Base-by-base conservation (phyloP, 2,113 vertebrate genomes). In the Leptobrachium leishanense region DNA sequence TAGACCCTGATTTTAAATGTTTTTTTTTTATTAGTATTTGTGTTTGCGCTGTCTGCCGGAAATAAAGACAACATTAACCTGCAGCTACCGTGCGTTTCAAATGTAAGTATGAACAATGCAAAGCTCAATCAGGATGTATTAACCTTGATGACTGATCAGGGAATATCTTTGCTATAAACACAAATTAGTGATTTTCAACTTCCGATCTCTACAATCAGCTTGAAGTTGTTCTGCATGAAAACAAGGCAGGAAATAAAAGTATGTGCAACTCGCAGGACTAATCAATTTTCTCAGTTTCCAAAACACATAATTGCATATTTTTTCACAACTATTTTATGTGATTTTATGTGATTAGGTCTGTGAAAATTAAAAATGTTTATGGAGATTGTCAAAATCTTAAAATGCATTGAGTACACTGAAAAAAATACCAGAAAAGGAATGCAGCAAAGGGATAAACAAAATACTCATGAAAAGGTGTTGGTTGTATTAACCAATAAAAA, bases 121-220 rank as follows among this genome's bases (percentile, higher is more conserved):
- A 65, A 40, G 1, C 3, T 10, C 43, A 75, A 65, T 75, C 15
- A 39, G 59, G 20, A 39, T 13, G 6, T 8, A 63, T n/a, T 5
- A 64, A 31, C 13, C 59, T 13, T 74, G 73, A 66, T 75, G 63
- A 46, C 2, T 42, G 43, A 46, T 65, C 31, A 65, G 73, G 44
- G 20, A 66, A 53, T 66, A 75, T 65, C 12, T 11, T 39, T 64
- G 11, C 62, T 75, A 44, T 39, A 40, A 41, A 64, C 62, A 64
- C 15, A 64, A 53, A 53, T 53, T 44, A 75, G 42, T 11, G 41
- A 66, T 64, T 15, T 65, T 40, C 39, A 75, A 57, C 57, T 40
- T 74, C 62, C 57, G 57, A 64, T 74, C 72, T 74, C 2, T 40
- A 46, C 57, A 44, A 74, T 74, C 72, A 64, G 59, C 4, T 20